These are phyloP conservation scores for Brienomyrus longianalis DNA, from an alignment of 2,113 vertebrate species.

Conservation along the genomic window DNA sequence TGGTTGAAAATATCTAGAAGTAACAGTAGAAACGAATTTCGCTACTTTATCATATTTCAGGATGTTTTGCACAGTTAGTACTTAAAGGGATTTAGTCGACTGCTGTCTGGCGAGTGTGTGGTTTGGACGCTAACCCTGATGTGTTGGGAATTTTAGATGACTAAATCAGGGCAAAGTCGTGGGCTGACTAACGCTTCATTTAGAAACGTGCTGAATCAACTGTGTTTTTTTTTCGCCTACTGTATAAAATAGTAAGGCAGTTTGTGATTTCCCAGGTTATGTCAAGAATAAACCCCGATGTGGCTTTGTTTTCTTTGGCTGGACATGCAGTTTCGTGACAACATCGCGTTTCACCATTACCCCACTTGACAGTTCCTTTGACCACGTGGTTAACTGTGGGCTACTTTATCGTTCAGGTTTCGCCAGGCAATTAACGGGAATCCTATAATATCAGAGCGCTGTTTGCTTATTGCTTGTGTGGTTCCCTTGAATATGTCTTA, in stretches of 20 bases:
- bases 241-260: background rate
- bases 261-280: background rate
- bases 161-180: background rate
- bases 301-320: no score
- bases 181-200: background rate
- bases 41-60: background rate
- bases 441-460: background rate
- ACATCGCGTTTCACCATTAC: background rate
- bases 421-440: background rate
- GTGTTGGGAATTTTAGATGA: background rate
- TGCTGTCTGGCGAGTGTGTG: background rate
- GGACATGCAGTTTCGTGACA: background rate
- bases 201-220: background rate
- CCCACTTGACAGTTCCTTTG: background rate
- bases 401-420: background rate
- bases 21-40: background rate
- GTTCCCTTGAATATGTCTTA: background rate
- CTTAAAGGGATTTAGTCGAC: background rate
- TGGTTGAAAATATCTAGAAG: background rate
- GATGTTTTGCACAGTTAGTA: background rate
- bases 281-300: background rate
- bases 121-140: background rate
- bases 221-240: background rate
- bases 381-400: background rate
- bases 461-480: background rate